phyloP scores from a whole-genome alignment of 2,888 invertebrate species.

The Bombylius major region DNA sequence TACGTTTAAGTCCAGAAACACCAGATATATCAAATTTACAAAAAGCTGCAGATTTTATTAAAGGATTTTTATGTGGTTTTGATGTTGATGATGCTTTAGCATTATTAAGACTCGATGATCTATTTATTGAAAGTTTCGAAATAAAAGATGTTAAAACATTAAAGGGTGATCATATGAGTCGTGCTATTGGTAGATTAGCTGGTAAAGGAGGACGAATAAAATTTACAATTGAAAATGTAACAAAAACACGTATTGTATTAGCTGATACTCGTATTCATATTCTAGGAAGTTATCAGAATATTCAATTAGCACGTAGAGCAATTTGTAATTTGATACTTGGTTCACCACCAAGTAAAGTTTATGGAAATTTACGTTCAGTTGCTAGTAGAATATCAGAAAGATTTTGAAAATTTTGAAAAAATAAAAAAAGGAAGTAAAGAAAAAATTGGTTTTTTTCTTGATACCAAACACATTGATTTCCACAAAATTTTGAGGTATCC shows the following conservation, averaged over 20 bases:
- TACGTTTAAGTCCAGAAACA: constrained; percentile 38
- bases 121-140: constrained; percentile 95
- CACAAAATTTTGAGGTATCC: too few species aligned
- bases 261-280: constrained; percentile 96
- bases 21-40: constrained; percentile 82
- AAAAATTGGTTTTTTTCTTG: background rate
- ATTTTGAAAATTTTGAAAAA: constrained; percentile 42
- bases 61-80: constrained; percentile 91
- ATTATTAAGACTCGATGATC: constrained; percentile 83
- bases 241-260: constrained; percentile 93
- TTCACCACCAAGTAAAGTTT: constrained; percentile 94
- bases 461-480: too few species aligned
- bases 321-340: constrained; percentile 95
- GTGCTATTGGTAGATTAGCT: constrained; percentile 91
- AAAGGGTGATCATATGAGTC: constrained; percentile 86
- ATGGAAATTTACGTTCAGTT: constrained; percentile 81
- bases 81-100: constrained; percentile 96
- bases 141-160: constrained; percentile 91
- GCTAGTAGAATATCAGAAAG: constrained; percentile 73
- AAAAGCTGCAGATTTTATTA: constrained; percentile 96
- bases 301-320: constrained; percentile 84
- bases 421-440: background rate
- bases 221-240: constrained; percentile 97
- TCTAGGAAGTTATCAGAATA: constrained; percentile 93
- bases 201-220: constrained; percentile 96